Percentiles rank a stretch among this genome's conserved stretches.
These are phyloP conservation scores for Gambusia affinis DNA, from an alignment of 2,113 vertebrate genomes.

Conservation along the genomic window DNA sequence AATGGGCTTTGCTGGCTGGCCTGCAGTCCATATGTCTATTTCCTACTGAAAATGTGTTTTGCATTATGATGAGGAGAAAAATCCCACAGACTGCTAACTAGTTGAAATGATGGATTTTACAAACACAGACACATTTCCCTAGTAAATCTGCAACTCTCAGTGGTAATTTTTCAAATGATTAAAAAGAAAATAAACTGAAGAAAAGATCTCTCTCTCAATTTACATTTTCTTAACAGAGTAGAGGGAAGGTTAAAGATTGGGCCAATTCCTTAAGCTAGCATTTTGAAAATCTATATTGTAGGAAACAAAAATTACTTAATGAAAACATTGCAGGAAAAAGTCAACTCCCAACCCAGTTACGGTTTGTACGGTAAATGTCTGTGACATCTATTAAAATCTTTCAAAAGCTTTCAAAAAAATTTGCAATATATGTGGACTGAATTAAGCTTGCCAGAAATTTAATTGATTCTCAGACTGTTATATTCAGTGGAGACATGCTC, in stretches of 20 bases:
- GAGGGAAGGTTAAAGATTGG: neutral
- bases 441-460: conserved; percentile 38
- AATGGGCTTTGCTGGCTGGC: neutral
- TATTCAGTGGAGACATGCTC: conserved; percentile 63
- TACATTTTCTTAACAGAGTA: neutral
- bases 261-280: neutral
- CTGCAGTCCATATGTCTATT: neutral
- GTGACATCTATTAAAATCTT: conserved; percentile 14
- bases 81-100: neutral
- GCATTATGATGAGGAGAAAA: neutral
- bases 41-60: neutral
- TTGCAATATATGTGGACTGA: conserved; percentile 21
- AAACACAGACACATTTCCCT: neutral
- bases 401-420: neutral
- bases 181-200: neutral
- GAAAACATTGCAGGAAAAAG: conserved; percentile 2
- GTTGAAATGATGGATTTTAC: neutral
- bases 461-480: conserved; percentile 42
- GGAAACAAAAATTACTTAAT: neutral
- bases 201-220: neutral
- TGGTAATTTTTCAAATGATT: neutral
- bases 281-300: neutral
- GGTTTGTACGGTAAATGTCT: neutral
- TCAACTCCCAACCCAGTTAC: neutral
- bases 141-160: neutral